Conservation (phyloP, 2,888 invertebrate species). For the Heteromurus nitidus region DNA sequence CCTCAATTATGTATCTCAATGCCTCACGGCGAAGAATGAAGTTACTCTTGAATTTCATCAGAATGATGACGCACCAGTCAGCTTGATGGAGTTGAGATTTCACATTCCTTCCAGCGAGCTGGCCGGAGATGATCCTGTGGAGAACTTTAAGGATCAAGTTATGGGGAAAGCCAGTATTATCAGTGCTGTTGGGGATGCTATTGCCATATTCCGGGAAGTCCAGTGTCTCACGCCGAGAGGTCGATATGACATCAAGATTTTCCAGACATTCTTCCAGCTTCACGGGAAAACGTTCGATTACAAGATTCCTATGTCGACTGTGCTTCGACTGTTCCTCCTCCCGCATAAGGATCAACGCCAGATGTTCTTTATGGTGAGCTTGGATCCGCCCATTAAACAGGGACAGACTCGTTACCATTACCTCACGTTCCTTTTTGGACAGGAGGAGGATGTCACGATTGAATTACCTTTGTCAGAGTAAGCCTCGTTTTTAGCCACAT, state of each 20-base stretch:
- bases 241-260: constrained; percentile 97
- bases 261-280: constrained; percentile 91
- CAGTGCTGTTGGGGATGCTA: constrained; percentile 97
- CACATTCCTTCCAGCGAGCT: constrained; percentile 95
- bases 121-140: constrained; percentile 93
- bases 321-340: constrained; percentile 92
- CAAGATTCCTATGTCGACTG: constrained; percentile 98
- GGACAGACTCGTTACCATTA: constrained; percentile 99
- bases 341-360: constrained; percentile 98
- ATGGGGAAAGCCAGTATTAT: constrained; percentile 98
- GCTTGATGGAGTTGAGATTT: constrained; percentile 97
- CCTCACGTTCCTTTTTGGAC: constrained; percentile 93
- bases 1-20: constrained; percentile 95
- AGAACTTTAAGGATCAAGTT: constrained; percentile 97
- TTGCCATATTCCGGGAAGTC: constrained; percentile 96
- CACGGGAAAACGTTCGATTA: constrained; percentile 99
- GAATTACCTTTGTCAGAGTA: constrained; percentile 94
- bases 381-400: constrained; percentile 99
- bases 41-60: constrained; percentile 98
- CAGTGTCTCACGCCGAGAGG: constrained; percentile 99
- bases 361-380: constrained; percentile 97
- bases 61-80: constrained; percentile 98
- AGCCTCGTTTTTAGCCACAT: constrained; percentile 75
- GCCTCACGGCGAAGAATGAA: constrained; percentile 97
- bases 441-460: constrained; percentile 91